Conservation (phyloP, 2,797 vertebrate species). For the Somateria mollissima region DNA sequence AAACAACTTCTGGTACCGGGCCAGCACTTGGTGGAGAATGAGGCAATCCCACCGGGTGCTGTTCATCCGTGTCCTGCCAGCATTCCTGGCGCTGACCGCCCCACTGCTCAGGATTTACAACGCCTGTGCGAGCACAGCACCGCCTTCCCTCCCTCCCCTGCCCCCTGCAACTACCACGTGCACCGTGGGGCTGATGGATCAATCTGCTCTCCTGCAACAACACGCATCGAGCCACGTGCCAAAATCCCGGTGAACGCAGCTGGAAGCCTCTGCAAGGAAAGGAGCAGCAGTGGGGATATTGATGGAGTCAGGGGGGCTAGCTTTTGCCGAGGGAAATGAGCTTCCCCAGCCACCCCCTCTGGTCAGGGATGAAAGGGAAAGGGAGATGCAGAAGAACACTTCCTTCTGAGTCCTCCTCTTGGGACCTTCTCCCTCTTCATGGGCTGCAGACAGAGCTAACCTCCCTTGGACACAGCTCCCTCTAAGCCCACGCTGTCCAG, state of each 20-base stretch:
- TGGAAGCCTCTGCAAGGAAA: background rate
- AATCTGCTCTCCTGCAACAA: background rate
- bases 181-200: background rate
- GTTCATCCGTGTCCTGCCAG: background rate
- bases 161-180: fast-evolving
- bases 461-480: background rate
- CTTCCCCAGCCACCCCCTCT: background rate
- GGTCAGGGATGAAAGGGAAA: background rate
- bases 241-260: background rate
- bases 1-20: background rate
- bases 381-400: background rate
- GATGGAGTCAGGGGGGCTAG: background rate
- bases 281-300: background rate
- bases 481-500: background rate
- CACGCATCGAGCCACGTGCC: background rate
- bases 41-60: background rate
- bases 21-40: background rate
- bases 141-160: background rate
- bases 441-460: background rate
- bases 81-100: background rate
- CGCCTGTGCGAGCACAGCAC: fast-evolving
- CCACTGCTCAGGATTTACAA: background rate
- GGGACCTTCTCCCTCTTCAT: background rate
- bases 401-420: background rate
- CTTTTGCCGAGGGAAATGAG: background rate